Evolutionary conservation across 2,888 invertebrate species (phyloP).

Genomic region (Brenthis ino): DNA sequence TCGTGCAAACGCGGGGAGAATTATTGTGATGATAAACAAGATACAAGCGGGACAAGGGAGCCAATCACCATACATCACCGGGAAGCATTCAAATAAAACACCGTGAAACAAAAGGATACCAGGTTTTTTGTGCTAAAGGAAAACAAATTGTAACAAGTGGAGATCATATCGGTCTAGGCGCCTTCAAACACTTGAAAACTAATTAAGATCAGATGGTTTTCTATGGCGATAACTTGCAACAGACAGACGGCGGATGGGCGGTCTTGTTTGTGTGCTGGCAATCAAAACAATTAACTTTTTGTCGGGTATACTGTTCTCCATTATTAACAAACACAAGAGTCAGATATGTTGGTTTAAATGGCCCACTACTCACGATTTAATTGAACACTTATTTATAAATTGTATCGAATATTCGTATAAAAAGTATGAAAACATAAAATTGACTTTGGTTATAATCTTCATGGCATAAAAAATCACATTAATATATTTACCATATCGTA

Average conservation of each 20-base stretch:
- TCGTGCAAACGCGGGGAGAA: conserved; percentile 66
- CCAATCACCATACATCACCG: conserved; percentile 82
- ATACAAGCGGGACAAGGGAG: conserved; percentile 75
- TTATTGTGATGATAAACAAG: conserved; percentile 80
- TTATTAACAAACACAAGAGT: conserved; percentile 36
- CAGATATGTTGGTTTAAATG: conserved; percentile 37
- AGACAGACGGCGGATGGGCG: conserved; percentile 60
- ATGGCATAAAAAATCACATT: no score
- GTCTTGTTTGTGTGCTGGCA: conserved; percentile 77
- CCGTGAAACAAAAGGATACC: conserved; percentile 71
- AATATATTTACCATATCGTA: neutral
- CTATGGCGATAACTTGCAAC: conserved; percentile 76
- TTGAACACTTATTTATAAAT: neutral
- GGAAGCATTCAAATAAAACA: conserved; percentile 73
- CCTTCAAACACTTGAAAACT: conserved; percentile 81
- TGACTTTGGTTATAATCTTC: no score
- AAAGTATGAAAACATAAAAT: neutral
- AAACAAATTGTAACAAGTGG: conserved; percentile 81
- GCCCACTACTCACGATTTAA: conserved; percentile 41
- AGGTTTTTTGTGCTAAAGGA: conserved; percentile 72
- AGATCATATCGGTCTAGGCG: conserved; percentile 79
- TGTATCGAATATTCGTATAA: neutral
- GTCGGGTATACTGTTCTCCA: conserved; percentile 55
- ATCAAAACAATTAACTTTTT: conserved; percentile 82
- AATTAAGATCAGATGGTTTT: conserved; percentile 81